These are phyloP conservation scores for Pseudachorutes palmiensis DNA, from an alignment of 1,140 invertebrate species.

Conservation along the genomic window DNA sequence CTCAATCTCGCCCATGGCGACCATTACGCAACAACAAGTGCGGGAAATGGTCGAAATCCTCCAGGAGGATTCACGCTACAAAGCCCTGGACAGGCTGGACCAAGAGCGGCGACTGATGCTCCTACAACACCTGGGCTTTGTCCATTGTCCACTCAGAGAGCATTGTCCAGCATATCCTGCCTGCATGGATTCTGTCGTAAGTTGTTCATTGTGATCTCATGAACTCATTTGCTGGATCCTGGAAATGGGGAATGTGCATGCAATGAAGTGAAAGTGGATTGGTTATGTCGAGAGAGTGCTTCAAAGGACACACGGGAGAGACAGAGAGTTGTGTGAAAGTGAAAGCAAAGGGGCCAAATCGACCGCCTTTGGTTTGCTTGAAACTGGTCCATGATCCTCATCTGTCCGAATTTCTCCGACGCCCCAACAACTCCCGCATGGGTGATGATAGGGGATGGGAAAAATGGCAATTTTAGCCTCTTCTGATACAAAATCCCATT, in stretches of 20 bases:
- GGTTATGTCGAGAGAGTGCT: too few species aligned
- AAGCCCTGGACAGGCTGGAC: constrained; percentile 82
- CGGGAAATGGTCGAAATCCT: constrained; percentile 64
- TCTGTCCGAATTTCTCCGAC: background rate
- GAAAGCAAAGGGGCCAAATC: too few species aligned
- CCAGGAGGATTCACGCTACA: constrained; percentile 56
- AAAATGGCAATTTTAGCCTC: background rate
- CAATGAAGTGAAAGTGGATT: too few species aligned
- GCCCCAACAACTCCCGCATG: background rate
- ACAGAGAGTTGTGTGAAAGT: too few species aligned
- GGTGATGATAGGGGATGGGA: background rate
- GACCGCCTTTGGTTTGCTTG: background rate
- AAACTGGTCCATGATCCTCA: background rate
- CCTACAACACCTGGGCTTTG: constrained; percentile 89
- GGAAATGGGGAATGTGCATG: too few species aligned
- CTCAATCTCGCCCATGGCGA: constrained; percentile 75
- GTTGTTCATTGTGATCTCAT: too few species aligned
- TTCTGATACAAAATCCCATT: too few species aligned
- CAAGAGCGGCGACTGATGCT: constrained; percentile 89
- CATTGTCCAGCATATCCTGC: constrained; percentile 83
- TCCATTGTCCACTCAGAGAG: constrained; percentile 87
- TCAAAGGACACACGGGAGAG: too few species aligned
- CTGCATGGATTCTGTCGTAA: constrained; percentile 78
- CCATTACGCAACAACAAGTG: constrained; percentile 85
- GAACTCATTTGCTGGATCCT: too few species aligned